Base-by-base conservation (phyloP, 2,888 invertebrate species). In the Melolontha melolontha region DNA sequence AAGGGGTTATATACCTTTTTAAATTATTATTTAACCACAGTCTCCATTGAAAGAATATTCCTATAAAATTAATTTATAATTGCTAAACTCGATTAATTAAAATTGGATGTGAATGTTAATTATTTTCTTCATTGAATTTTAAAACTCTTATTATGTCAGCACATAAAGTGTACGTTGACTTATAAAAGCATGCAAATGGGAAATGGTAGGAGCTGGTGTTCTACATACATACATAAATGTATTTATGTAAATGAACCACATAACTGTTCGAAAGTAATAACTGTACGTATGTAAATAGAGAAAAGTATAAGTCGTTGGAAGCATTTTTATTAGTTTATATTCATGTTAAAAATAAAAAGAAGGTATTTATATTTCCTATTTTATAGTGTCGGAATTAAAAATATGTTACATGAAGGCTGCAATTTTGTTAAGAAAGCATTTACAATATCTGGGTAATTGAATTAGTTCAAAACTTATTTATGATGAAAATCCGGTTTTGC, bases 221-320 rank as follows among this genome's bases (percentile, higher is more conserved):
- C 29, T 47, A 47, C 59, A 59, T 59, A 47, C 59, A 59, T 44
- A 59, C 29, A 59, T 59, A 14, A 34, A 62, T 62, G 27, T 50
- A 50, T 27, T n/a, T 55, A 49, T 62, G 59, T 39, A 62, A 62
- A 62, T 62, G 47, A 62, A 16, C n/a, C 47, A 39, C 59, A 47
- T 62, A 62, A 62, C 47, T 62, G 59, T 49, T 59, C 10, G 59
- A 39, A 59, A 44, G 57, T 57, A 57, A 57, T 57, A 57, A 57
- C 44, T 57, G 57, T 57, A 57, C 22, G 14, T 44, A 59, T 59
- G 39, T 47, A 59, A 16, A 29, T 59, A 47, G n/a, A 62, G 39
- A 62, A 62, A 62, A 59, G 34, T 62, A n/a, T 14, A 62, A 34
- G 47, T 62, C 22, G 27, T 49, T 62, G 16, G 12, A 47, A 49